Base-by-base conservation (phyloP, 1,140 invertebrate genomes). In the Protaetia brevitarsis region DNA sequence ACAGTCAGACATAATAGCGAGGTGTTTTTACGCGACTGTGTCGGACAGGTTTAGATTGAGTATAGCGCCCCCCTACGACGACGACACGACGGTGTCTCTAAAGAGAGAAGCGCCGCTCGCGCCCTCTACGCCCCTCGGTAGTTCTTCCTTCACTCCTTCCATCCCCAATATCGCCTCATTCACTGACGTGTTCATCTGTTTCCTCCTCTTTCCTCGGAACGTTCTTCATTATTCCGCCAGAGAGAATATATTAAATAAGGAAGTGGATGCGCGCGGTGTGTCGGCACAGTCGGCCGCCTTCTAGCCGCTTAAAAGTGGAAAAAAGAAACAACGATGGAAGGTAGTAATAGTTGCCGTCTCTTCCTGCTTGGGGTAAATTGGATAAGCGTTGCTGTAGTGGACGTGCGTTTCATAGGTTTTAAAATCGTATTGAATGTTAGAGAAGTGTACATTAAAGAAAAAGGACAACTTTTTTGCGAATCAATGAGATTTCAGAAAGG, bases 11-110 rank as follows among this genome's bases (percentile, higher is more conserved):
- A 70, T 70, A 70, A 70, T 67, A 68, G 69, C 63, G 62, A 70
- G 69, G 69, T 70, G 69, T 70, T 70, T 70, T 70, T 70, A 68
- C 69, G 26, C 58, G 69, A 30, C 69, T 70, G 69, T 60, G 31
- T 41, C 23, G 60, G 69, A 70, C 69, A 70, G 69, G 63, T 68
- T 66, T 60, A 66, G 69, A 70, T 70, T 70, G 66, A 70, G 69
- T 68, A 59, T 58, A 37, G 36, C 66, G 56, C 62, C 30, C 27
- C 37, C 30, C 37, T 23, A 19, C 61, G 26, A 27, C 59, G 59
- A 28, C 23, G 28, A 58, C 19, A 23, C 51, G 51, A 23, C 7
- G 51, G 36, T 37, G 36, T n/a, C 11, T n/a, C 11, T 37, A 3
- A 37, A 10, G 4, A n/a, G n/a, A n/a, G n/a, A n/a, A 10, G 4